Evolutionary conservation across 2,888 invertebrate species (phyloP), one percentile per base, ranked within the genome.

Genomic region (Noctua janthe): DNA sequence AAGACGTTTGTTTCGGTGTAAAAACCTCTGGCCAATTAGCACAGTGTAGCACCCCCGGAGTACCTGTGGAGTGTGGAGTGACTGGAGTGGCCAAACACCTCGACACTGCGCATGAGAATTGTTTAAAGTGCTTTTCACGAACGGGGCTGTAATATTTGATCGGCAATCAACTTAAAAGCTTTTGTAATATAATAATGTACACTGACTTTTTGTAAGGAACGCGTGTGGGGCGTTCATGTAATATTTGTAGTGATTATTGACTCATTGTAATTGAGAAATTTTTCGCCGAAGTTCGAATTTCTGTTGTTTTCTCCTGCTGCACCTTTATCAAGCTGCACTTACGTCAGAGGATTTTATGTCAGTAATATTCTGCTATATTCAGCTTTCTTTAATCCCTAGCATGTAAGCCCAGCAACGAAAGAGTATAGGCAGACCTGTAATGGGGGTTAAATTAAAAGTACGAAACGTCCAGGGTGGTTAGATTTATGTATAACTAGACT

Each of bases 21-120:
- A 81, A 88, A 74, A 80, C 78, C 83, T 71, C 89, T 91, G 91
- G 90, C 90, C 95, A 95, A 95, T 95, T 95, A 96, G 93, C 92
- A 92, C 90, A 76, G 70, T 78, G 75, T 78, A 69, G 80, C 80
- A 83, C 73, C 86, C 80, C 47, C 76, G 43, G 79, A 74, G 85
- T 80, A 81, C 82, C 83, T 81, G 82, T 87, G 73, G 74, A 72
- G 39, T 82, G 79, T 87, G 76, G 74, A 72, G n/a, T 80, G 79
- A 69, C 69, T 87, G 71, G 77, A 87, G 79, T 76, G 71, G 74
- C 81, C 76, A 74, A 83, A 83, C 76, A 87, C 78, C 81, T 87
- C 82, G 39, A 51, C 82, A 76, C 79, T 81, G 76, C 71, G 81
- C 77, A 86, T 92, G 92, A 92, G 92, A 93, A 92, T 91, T 90